Percentiles rank a stretch among this genome's conserved stretches.
Evolutionary conservation across 1,140 invertebrate genomes (phyloP).

Genomic region (Druon quercuslanigerum): DNA sequence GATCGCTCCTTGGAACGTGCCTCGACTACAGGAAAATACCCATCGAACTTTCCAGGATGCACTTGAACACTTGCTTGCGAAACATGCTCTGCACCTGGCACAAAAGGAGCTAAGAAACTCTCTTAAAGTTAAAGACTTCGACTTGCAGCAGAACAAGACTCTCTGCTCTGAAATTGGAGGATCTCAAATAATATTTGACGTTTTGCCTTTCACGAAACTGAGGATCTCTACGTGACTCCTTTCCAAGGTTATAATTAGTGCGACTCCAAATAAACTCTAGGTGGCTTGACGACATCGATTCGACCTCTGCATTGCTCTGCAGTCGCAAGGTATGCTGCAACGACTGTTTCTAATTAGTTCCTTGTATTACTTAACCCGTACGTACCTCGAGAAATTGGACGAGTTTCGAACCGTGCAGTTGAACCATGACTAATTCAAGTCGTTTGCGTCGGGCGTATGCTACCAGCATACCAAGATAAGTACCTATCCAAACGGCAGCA

Average conservation of each 20-base stretch:
- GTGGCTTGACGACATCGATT: constrained; percentile 43
- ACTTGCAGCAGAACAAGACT: background rate
- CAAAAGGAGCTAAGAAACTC: background rate
- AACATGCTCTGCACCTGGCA: constrained; percentile 6
- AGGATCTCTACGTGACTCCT: constrained; percentile 13
- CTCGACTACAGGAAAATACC: background rate
- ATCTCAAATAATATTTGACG: background rate
- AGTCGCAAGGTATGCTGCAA: constrained; percentile 48
- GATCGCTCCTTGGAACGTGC: constrained; percentile 1
- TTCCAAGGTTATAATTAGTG: constrained; percentile 40
- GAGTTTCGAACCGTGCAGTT: constrained; percentile 57
- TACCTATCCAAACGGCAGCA: background rate
- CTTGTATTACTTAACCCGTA: constrained; percentile 59
- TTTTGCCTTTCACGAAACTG: background rate
- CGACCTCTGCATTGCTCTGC: constrained; percentile 40
- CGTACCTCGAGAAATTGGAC: constrained; percentile 58
- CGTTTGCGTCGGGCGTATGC: constrained; percentile 49
- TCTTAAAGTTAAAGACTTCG: background rate
- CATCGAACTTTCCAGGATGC: background rate
- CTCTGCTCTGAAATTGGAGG: background rate
- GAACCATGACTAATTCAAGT: constrained; percentile 59
- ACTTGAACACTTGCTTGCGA: background rate
- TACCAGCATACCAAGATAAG: constrained; percentile 18
- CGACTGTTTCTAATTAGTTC: constrained; percentile 66
- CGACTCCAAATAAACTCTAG: constrained; percentile 46